Evolutionary conservation across 2,797 vertebrate species (phyloP).

Genomic region (Chiropotes sagulatus): DNA sequence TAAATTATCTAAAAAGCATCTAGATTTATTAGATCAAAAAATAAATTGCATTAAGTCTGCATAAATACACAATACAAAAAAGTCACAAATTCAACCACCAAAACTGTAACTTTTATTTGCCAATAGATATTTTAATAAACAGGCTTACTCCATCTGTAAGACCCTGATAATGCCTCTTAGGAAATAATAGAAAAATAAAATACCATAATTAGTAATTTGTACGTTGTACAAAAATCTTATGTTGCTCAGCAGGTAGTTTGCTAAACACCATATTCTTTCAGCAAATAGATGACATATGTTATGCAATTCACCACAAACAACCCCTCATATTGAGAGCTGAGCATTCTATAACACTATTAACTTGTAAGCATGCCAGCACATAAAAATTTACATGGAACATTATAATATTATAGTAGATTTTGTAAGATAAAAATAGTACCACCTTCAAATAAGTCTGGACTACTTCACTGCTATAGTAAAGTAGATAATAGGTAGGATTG

Average conservation of each 20-base stretch:
- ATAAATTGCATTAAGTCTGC: constrained; percentile 35
- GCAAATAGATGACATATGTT: constrained; percentile 84
- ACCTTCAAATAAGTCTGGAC: constrained; percentile 78
- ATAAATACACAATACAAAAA: constrained; percentile 75
- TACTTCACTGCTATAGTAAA: constrained; percentile 71
- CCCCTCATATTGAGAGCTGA: constrained; percentile 83
- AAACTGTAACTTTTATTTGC: constrained; percentile 96
- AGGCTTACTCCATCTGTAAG: constrained; percentile 94
- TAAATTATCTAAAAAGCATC: constrained; percentile 4
- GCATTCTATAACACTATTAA: constrained; percentile 85
- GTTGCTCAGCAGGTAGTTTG: constrained; percentile 97
- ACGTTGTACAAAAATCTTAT: constrained; percentile 98
- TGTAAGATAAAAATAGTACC: constrained; percentile 73
- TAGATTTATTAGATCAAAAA: constrained; percentile 40
- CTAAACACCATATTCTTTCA: constrained; percentile 92
- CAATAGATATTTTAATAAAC: constrained; percentile 96
- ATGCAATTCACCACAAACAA: constrained; percentile 85
- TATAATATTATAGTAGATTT: constrained; percentile 76
- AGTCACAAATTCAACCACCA: constrained; percentile 86
- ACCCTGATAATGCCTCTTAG: constrained; percentile 96
- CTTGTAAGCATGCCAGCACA: constrained; percentile 86
- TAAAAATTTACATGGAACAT: constrained; percentile 86
- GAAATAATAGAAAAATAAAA: constrained; percentile 99
- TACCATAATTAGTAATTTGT: constrained; percentile 96
- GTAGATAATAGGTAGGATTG: constrained; percentile 66